phyloP scores from a whole-genome alignment of 2,797 vertebrate species.

The Picus viridis region DNA sequence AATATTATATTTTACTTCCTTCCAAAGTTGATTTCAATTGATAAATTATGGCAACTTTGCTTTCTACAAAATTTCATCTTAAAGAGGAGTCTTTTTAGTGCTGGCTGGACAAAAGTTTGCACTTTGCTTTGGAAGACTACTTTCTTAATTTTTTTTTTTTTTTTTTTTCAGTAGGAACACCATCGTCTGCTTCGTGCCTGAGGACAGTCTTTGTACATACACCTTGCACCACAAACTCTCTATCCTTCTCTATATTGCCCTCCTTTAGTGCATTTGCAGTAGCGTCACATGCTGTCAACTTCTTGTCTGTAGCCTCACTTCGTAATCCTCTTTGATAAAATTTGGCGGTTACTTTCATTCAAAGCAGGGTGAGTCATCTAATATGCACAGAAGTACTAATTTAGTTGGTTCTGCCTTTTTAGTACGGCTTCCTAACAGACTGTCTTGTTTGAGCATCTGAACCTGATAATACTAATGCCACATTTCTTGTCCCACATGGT shows the following conservation, averaged over 20 bases:
- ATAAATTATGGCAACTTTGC: neutral
- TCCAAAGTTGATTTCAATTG: neutral
- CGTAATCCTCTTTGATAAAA: constrained; percentile 28
- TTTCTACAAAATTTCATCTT: neutral
- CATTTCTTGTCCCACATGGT: neutral
- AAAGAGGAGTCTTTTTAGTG: neutral
- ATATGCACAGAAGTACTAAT: neutral
- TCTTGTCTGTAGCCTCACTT: constrained; percentile 10
- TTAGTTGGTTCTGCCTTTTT: constrained; percentile 8
- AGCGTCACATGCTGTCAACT: neutral
- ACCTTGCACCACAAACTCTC: neutral
- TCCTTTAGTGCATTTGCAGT: neutral
- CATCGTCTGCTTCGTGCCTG: neutral
- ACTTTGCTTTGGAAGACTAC: neutral
- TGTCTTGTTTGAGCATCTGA: neutral
- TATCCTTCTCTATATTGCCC: neutral
- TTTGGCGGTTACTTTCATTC: constrained; percentile 7
- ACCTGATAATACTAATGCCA: neutral
- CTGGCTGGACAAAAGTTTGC: neutral
- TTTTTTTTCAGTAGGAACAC: neutral
- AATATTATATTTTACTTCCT: neutral
- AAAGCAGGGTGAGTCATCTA: neutral
- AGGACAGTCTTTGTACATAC: neutral
- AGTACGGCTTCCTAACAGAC: neutral
- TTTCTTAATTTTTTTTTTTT: neutral